A percentile compares a stretch with the other conserved stretches of the same genome.
Evolutionary conservation across 1,140 invertebrate genomes (phyloP).

Genomic region (Pogonomyrmex californicus): DNA sequence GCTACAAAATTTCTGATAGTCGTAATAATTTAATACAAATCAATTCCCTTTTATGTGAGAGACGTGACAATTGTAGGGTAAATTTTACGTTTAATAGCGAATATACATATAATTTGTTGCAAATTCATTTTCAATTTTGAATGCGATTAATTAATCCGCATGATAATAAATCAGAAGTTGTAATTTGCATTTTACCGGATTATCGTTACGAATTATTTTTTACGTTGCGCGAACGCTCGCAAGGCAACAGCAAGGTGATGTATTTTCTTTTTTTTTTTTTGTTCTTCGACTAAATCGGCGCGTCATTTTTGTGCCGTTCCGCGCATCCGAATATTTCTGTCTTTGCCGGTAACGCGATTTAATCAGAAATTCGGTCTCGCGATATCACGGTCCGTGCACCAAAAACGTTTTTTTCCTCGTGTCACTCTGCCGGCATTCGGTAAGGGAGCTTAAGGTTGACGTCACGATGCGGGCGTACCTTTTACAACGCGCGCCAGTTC

Average conservation of each 20-base stretch:
- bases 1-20: neutral
- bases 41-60: conserved; percentile 6
- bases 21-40: conserved; percentile 37
- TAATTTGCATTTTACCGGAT: conserved; percentile 23
- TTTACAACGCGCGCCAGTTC: conserved; percentile 31
- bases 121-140: conserved; percentile 23
- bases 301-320: conserved; percentile 2
- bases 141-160: conserved; percentile 12
- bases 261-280: neutral
- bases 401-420: conserved; percentile 13
- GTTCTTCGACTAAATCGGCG: conserved; percentile 15
- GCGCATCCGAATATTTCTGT: conserved; percentile 15
- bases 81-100: conserved; percentile 18
- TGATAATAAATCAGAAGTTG: conserved; percentile 10
- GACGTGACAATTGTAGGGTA: neutral
- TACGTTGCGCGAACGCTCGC: neutral
- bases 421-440: conserved; percentile 24
- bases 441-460: conserved; percentile 55
- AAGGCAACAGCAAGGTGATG: neutral
- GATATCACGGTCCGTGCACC: conserved; percentile 38
- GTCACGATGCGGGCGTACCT: conserved; percentile 58
- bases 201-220: conserved; percentile 1
- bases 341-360: conserved; percentile 47
- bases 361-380: conserved; percentile 50
- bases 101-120: conserved; percentile 45